Conservation (phyloP, 2,888 invertebrate species). For the Eudemis profundana region DNA sequence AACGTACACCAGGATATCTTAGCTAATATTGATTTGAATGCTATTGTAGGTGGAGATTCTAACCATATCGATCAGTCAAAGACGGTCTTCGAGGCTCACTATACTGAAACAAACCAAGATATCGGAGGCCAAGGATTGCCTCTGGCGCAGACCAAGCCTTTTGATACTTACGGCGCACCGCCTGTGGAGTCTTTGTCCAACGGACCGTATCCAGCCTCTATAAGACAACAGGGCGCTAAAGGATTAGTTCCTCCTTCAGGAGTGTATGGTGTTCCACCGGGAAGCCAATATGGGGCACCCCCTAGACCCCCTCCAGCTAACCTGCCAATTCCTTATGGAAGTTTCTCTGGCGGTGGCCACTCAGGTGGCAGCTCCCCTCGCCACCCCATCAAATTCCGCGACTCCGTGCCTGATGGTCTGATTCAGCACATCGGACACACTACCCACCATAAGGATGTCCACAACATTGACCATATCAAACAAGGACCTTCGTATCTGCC, state of each 20-base stretch:
- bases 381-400: conserved; percentile 89
- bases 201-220: conserved; percentile 68
- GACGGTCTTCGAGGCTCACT: conserved; percentile 81
- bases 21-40: conserved; percentile 72
- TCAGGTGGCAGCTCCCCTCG: conserved; percentile 78
- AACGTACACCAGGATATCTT: conserved; percentile 79
- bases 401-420: conserved; percentile 90
- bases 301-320: conserved; percentile 64
- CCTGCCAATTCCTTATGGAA: conserved; percentile 76
- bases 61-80: conserved; percentile 81
- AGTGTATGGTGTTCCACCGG: conserved; percentile 86
- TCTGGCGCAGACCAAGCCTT: conserved; percentile 55
- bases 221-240: conserved; percentile 77
- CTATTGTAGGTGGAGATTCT: conserved; percentile 76
- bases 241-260: conserved; percentile 87
- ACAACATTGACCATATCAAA: conserved; percentile 81
- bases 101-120: conserved; percentile 65
- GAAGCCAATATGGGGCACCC: conserved; percentile 78
- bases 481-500: conserved; percentile 86
- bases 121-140: conserved; percentile 15
- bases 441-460: conserved; percentile 86
- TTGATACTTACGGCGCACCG: conserved; percentile 74
- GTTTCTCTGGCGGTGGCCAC: conserved; percentile 75
- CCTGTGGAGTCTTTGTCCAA: conserved; percentile 76
- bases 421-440: conserved; percentile 88